These are phyloP conservation scores for Drosophila nigritarsus DNA, from an alignment of 2,888 invertebrate genomes.

Conservation along the genomic window DNA sequence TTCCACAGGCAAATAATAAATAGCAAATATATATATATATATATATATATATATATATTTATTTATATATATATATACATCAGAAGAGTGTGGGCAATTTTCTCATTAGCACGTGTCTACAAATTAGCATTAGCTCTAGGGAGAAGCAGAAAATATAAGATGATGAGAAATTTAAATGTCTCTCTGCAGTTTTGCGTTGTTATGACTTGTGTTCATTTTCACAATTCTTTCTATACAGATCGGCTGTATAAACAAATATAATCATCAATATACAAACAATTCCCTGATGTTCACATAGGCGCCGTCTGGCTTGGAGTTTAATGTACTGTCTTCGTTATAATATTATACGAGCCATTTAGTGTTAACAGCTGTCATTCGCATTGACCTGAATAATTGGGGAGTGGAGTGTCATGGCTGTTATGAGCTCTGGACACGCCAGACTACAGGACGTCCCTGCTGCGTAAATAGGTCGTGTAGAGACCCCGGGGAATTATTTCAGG, in stretches of 20 bases:
- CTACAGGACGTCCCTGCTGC: conserved; percentile 10
- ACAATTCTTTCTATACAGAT: background rate
- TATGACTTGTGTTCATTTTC: conserved; percentile 18
- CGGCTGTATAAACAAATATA: conserved; percentile 8
- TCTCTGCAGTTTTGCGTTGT: background rate
- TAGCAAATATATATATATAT: background rate
- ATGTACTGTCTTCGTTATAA: background rate
- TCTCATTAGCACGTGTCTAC: conserved; percentile 40
- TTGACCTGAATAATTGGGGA: conserved; percentile 42
- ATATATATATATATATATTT: background rate
- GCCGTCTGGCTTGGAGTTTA: conserved; percentile 6
- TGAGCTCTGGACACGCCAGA: conserved; percentile 11
- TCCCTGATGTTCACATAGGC: background rate
- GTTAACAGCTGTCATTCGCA: conserved; percentile 18
- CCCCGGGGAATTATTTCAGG: conserved; percentile 30
- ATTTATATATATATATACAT: background rate
- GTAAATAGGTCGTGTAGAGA: conserved; percentile 1
- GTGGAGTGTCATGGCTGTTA: conserved; percentile 9
- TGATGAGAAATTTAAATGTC: background rate
- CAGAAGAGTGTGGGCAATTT: conserved; percentile 10
- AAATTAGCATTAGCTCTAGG: background rate
- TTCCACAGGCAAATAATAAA: conserved; percentile 46
- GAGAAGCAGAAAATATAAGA: background rate
- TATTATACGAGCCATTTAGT: conserved; percentile 32
- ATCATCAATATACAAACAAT: background rate